A percentile compares a stretch with the other conserved stretches of the same genome.
These are phyloP conservation scores for Lepidurus packardi DNA, from an alignment of 1,140 invertebrate species.

Conservation along the genomic window DNA sequence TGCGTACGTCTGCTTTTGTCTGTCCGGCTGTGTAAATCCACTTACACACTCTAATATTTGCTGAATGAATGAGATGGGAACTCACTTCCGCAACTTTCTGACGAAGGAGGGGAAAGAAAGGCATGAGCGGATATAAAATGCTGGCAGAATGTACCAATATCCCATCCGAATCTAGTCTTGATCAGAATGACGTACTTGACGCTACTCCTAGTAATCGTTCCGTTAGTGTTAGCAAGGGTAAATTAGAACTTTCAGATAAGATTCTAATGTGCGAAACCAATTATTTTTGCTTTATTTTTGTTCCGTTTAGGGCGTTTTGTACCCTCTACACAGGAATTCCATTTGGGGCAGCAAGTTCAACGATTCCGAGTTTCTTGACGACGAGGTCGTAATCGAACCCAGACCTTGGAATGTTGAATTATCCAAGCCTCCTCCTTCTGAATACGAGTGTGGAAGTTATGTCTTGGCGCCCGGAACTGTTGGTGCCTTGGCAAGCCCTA, in stretches of 20 bases:
- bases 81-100: not conserved
- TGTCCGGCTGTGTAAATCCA: not conserved
- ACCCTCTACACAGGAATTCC: not conserved
- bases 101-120: not conserved
- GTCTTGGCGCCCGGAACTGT: not conserved
- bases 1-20: not conserved
- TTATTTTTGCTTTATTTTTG: not conserved
- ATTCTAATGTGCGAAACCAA: not conserved
- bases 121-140: not conserved
- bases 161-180: not conserved
- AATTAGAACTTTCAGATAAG: not conserved
- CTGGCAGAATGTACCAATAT: not conserved
- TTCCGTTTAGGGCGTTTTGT: not conserved
- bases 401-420: not conserved
- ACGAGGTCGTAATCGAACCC: not conserved
- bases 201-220: not conserved
- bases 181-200: not conserved
- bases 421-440: not conserved
- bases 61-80: not conserved
- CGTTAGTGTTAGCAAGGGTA: not conserved
- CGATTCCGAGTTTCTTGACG: not conserved
- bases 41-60: not conserved
- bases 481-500: not conserved
- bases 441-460: constrained; percentile 1
- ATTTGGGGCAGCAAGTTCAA: not conserved